Evolutionary conservation across 2,113 vertebrate species (phyloP).

Genomic region (Xiphophorus maculatus): DNA sequence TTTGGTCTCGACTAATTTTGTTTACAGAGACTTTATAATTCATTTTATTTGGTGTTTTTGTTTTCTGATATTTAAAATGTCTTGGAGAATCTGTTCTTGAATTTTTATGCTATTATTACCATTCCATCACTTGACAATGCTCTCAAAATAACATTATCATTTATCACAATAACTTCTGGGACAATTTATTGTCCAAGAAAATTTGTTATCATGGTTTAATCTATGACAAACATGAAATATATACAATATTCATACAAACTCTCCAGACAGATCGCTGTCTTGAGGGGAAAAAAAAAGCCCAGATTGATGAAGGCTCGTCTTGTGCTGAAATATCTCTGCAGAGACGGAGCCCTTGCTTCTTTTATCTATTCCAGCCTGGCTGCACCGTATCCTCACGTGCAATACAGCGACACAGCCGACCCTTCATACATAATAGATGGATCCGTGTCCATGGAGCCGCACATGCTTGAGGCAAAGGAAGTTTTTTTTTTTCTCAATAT

Average conservation of each 20-base stretch:
- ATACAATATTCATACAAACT: background rate
- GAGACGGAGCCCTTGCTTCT: conserved; percentile 6
- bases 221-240: background rate
- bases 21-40: no score
- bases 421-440: conserved; percentile 64
- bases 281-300: conserved; percentile 2
- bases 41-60: no score
- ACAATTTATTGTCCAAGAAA: no score
- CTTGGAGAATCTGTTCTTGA: no score
- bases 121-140: no score
- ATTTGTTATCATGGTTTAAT: no score
- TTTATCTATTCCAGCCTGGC: conserved; percentile 29
- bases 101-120: no score
- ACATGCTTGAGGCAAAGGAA: conserved; percentile 26
- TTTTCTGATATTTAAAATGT: no score
- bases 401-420: conserved; percentile 31
- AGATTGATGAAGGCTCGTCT: conserved; percentile 25
- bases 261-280: background rate
- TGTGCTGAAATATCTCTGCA: conserved; percentile 18
- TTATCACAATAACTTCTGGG: no score
- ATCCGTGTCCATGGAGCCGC: conserved; percentile 43
- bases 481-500: conserved; percentile 5
- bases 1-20: no score
- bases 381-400: conserved; percentile 37
- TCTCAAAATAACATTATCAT: no score